Conservation (phyloP, 2,888 invertebrate genomes). For the Neria commutata region DNA sequence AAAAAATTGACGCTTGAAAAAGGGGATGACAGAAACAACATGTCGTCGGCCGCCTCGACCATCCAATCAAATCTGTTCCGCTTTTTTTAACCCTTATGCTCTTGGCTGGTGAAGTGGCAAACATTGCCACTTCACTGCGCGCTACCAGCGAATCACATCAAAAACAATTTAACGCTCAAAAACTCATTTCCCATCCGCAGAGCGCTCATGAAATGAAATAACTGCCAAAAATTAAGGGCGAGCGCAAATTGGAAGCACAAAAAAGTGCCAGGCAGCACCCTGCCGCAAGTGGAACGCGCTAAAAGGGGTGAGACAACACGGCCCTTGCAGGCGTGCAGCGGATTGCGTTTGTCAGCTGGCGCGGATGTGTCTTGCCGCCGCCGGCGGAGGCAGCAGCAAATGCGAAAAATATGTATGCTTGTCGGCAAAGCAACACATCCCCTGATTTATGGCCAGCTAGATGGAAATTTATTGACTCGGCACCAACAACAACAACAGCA, state of each 20-base stretch:
- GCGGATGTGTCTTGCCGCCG: too few relatives aligned
- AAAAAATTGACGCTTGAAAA: background rate
- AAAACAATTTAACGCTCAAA: background rate
- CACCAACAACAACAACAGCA: too few relatives aligned
- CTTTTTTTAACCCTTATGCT: too few relatives aligned
- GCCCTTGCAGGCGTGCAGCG: too few relatives aligned
- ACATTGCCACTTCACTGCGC: background rate
- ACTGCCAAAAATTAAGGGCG: background rate
- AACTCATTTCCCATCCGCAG: background rate
- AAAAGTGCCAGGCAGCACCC: too few relatives aligned
- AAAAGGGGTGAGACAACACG: background rate
- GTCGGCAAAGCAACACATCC: too few relatives aligned
- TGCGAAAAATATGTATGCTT: background rate
- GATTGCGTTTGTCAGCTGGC: too few relatives aligned
- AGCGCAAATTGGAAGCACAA: background rate
- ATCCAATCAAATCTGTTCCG: background rate
- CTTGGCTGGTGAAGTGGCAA: too few relatives aligned
- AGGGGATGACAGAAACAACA: background rate
- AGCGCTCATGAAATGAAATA: background rate
- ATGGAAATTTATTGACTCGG: constrained; percentile 10
- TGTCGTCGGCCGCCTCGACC: too few relatives aligned
- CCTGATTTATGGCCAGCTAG: constrained; percentile 9
- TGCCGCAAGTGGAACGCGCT: too few relatives aligned
- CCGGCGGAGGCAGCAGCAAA: too few relatives aligned
- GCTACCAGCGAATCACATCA: background rate